These are phyloP conservation scores for Gymnocephalus cernua DNA, from an alignment of 2,113 vertebrate genomes.

Conservation along the genomic window DNA sequence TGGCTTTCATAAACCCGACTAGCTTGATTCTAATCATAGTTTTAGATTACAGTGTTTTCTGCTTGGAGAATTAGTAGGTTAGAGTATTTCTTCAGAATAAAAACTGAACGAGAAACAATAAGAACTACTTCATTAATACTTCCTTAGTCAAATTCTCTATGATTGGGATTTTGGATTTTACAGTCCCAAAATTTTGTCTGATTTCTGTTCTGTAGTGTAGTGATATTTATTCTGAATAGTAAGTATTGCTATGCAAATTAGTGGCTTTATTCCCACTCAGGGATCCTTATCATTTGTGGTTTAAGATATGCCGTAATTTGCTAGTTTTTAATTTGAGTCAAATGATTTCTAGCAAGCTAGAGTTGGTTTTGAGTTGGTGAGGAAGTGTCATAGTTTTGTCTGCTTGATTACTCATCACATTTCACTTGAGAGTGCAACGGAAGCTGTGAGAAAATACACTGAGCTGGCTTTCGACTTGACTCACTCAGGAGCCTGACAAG, in stretches of 20 bases:
- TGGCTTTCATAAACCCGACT: neutral
- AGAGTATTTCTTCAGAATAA: neutral
- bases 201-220: neutral
- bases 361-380: slow-evolving; percentile 11
- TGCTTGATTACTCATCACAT: slow-evolving; percentile 80
- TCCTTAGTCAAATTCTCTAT: neutral
- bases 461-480: slow-evolving; percentile 64
- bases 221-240: neutral
- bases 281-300: slow-evolving; percentile 1
- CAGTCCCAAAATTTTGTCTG: neutral
- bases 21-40: neutral
- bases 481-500: slow-evolving; percentile 60
- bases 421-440: slow-evolving; percentile 63
- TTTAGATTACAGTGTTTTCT: neutral
- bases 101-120: neutral
- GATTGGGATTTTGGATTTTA: neutral
- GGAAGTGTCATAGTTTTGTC: slow-evolving; percentile 59
- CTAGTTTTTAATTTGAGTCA: slow-evolving; percentile 7
- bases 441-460: slow-evolving; percentile 55
- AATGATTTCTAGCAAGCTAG: neutral
- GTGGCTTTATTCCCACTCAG: neutral
- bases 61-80: neutral
- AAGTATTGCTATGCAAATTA: neutral
- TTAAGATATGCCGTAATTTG: slow-evolving; percentile 3
- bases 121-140: neutral